Conservation (phyloP, 2,113 vertebrate species). For the Gymnobelideus leadbeateri region DNA sequence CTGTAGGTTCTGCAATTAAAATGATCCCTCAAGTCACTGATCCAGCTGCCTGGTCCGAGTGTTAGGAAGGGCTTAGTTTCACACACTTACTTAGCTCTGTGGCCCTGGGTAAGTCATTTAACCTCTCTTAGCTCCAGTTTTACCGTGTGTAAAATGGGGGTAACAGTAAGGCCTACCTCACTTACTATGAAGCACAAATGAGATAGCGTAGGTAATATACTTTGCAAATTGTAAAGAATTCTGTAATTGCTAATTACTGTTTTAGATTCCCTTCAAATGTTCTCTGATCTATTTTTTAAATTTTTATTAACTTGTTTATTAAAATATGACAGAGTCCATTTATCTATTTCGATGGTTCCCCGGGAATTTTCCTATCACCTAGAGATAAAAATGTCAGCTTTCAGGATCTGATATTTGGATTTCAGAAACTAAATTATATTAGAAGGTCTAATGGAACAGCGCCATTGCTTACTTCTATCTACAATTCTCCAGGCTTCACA, state of each 20-base stretch:
- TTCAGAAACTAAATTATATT: slow-evolving; percentile 82
- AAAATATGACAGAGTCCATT: slow-evolving; percentile 74
- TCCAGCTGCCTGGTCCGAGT: not conserved
- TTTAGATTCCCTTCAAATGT: slow-evolving; percentile 59
- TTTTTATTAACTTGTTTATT: slow-evolving; percentile 67
- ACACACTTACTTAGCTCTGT: not conserved
- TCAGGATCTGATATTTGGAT: slow-evolving; percentile 76
- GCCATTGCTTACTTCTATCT: slow-evolving; percentile 69
- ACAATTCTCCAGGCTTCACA: slow-evolving; percentile 66
- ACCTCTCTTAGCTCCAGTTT: not conserved
- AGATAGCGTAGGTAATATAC: not conserved
- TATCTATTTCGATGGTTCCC: slow-evolving; percentile 70
- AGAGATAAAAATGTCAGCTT: slow-evolving; percentile 74
- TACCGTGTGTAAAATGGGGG: not conserved
- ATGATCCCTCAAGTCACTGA: not conserved
- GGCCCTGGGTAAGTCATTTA: not conserved
- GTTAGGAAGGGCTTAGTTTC: not conserved
- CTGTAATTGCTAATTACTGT: not conserved
- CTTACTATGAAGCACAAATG: not conserved
- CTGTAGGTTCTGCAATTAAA: not conserved
- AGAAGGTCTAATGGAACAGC: slow-evolving; percentile 69
- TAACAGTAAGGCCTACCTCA: not conserved
- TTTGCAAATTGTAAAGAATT: not conserved
- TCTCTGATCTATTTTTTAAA: slow-evolving; percentile 37
- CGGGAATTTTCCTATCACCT: slow-evolving; percentile 65